A percentile compares a stretch with the other conserved stretches of the same genome.
Conservation (phyloP, 1,140 invertebrate genomes). For the Aphelinus certus region DNA sequence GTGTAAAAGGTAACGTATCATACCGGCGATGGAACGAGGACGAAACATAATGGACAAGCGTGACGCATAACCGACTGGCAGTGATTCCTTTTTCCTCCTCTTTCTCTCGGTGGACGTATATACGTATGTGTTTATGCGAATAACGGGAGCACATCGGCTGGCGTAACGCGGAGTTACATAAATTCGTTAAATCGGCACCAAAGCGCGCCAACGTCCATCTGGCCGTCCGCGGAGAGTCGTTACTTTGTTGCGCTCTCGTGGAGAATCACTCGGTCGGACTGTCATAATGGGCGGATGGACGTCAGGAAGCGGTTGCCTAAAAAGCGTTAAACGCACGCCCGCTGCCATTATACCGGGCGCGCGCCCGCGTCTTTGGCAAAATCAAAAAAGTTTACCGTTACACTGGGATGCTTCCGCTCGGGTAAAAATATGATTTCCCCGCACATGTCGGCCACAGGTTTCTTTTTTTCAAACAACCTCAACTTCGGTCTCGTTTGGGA, state of each 20-base stretch:
- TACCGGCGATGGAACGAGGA: too few relatives aligned
- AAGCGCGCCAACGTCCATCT: constrained; percentile 6
- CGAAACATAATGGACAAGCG: too few relatives aligned
- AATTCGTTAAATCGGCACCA: constrained; percentile 43
- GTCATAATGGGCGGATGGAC: constrained; percentile 36
- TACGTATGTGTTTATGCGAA: neutral
- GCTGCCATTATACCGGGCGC: too few relatives aligned
- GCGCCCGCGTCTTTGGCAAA: neutral
- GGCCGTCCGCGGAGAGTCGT: constrained; percentile 1
- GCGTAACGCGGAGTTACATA: constrained; percentile 37
- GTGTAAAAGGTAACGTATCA: too few relatives aligned
- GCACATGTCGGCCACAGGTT: too few relatives aligned
- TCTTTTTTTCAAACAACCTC: too few relatives aligned
- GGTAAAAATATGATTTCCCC: too few relatives aligned
- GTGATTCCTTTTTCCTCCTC: too few relatives aligned
- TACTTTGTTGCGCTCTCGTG: constrained; percentile 35
- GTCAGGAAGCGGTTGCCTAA: constrained; percentile 37
- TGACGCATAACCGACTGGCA: too few relatives aligned
- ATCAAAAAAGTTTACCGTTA: neutral
- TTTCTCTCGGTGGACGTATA: too few relatives aligned
- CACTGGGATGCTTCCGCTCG: neutral
- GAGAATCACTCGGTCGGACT: constrained; percentile 27
- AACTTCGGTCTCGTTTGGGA: too few relatives aligned
- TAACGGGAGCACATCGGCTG: neutral
- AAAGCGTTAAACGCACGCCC: constrained; percentile 36